Evolutionary conservation across 2,888 invertebrate species (phyloP).

Genomic region (Lasioglossum pauxillum): DNA sequence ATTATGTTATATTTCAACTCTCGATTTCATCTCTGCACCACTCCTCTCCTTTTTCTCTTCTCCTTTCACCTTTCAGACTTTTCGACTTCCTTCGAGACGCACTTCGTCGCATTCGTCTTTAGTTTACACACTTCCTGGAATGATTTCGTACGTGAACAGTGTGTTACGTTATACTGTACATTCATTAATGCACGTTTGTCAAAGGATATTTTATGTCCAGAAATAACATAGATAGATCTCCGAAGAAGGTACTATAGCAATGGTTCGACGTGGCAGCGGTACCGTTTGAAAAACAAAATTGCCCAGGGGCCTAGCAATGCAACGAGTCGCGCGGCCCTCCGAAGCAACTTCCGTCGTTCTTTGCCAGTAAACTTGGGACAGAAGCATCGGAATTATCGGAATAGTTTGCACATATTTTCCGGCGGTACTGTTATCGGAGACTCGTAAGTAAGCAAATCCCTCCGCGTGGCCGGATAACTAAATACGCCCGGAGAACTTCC

Average conservation of each 20-base stretch:
- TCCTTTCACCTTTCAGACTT: too few relatives aligned
- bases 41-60: too few relatives aligned
- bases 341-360: conserved; percentile 28
- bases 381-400: conserved; percentile 41
- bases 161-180: neutral
- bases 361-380: conserved; percentile 9
- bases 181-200: neutral
- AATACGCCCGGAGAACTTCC: conserved; percentile 4
- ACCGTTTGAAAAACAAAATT: neutral
- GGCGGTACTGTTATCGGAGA: conserved; percentile 37
- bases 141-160: neutral
- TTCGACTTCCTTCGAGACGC: too few relatives aligned
- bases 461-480: conserved; percentile 6
- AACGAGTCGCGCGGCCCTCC: conserved; percentile 18
- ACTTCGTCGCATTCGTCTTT: too few relatives aligned
- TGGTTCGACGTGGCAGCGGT: neutral
- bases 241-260: neutral
- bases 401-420: conserved; percentile 38
- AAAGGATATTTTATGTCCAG: neutral
- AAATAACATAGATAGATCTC: neutral
- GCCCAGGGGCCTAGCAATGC: neutral
- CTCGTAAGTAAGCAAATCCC: conserved; percentile 26
- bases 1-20: too few relatives aligned
- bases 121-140: neutral
- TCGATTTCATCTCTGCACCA: too few relatives aligned